Conservation (phyloP, 2,888 invertebrate genomes). For the Liopterus haemorrhoidalis region DNA sequence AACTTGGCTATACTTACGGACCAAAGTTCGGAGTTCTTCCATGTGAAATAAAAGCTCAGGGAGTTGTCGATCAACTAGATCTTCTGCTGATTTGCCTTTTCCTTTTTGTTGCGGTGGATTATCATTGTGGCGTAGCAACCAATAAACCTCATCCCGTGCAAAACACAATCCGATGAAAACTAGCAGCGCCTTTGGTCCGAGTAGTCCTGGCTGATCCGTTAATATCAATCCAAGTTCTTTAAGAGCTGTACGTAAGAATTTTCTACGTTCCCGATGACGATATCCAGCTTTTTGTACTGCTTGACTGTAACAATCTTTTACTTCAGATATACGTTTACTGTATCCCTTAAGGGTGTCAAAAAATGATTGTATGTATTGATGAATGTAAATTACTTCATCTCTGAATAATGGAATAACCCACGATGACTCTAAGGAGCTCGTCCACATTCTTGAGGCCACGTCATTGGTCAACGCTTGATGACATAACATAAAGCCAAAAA, state of each 20-base stretch:
- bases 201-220: constrained; percentile 94
- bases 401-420: constrained; percentile 93
- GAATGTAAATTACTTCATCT: constrained; percentile 95
- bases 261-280: constrained; percentile 90
- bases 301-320: constrained; percentile 89
- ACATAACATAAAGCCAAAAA: constrained; percentile 88
- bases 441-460: constrained; percentile 83
- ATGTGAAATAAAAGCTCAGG: constrained; percentile 97
- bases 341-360: constrained; percentile 95
- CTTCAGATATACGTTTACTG: constrained; percentile 85
- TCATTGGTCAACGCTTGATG: constrained; percentile 79
- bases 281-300: constrained; percentile 87
- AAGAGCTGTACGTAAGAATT: constrained; percentile 90
- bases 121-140: constrained; percentile 93
- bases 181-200: constrained; percentile 94
- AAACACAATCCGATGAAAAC: constrained; percentile 95
- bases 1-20: constrained; percentile 78
- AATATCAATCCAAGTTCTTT: constrained; percentile 92
- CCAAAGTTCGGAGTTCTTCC: constrained; percentile 91
- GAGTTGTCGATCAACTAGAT: constrained; percentile 89
- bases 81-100: constrained; percentile 80
- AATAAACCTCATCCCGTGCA: constrained; percentile 93
- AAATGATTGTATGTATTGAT: constrained; percentile 84
- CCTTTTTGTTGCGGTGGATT: constrained; percentile 85
- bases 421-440: constrained; percentile 83